phyloP scores from a whole-genome alignment of 1,140 invertebrate genomes.

The Rhagoletis pomonella region DNA sequence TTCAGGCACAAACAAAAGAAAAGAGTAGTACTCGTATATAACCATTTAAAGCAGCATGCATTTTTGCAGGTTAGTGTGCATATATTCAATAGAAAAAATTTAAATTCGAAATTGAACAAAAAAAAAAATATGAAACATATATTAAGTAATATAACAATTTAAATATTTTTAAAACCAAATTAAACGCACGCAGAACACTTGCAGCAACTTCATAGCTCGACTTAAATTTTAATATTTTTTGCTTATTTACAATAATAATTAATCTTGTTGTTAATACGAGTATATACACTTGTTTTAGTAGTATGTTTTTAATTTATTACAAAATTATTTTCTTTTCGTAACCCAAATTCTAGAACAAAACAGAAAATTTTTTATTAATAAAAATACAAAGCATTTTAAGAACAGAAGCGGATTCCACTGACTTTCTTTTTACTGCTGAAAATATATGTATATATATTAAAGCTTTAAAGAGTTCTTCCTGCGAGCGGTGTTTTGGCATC shows the following conservation, averaged over 20 bases:
- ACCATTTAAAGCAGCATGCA: constrained; percentile 4
- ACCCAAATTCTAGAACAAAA: neutral
- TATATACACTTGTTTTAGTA: constrained; percentile 36
- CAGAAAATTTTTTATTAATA: neutral
- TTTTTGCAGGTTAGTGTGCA: neutral
- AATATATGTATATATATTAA: too few relatives aligned
- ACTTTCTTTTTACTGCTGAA: too few relatives aligned
- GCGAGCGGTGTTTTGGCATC: too few relatives aligned
- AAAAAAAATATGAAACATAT: neutral
- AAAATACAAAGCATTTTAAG: constrained; percentile 41
- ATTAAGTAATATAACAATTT: constrained; percentile 20
- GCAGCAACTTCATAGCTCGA: constrained; percentile 73
- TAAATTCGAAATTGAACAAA: neutral
- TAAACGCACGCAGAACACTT: constrained; percentile 67
- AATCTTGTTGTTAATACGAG: constrained; percentile 7
- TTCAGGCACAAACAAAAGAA: too few relatives aligned
- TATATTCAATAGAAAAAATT: neutral
- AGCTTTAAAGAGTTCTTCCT: too few relatives aligned
- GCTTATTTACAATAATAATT: constrained; percentile 14
- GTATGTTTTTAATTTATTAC: constrained; percentile 15
- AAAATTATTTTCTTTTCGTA: neutral
- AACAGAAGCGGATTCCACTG: constrained; percentile 55
- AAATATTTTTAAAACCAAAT: constrained; percentile 27
- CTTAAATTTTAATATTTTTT: constrained; percentile 49
- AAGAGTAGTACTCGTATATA: too few relatives aligned